Evolutionary conservation across 2,888 invertebrate species (phyloP), one percentile per base, ranked within the genome.

Genomic region (Pristionchus fissidentatus): DNA sequence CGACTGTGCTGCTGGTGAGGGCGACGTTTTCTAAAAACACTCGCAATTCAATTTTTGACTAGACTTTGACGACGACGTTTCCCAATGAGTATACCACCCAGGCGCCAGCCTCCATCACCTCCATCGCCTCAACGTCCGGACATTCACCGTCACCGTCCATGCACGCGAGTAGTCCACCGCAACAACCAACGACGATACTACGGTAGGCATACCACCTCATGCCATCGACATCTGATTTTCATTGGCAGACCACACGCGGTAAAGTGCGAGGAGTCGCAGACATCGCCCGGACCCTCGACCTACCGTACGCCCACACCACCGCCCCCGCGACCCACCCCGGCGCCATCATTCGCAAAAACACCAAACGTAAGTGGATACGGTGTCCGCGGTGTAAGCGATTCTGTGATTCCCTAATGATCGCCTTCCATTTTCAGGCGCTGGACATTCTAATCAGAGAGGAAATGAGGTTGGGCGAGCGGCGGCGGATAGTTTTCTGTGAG

Each of bases 401-500:
- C 70, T 43, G 41, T 10, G 70, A 41, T 41, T 77, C 49, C 15
- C 15, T 15, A 77, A 77, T 49, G 3, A 49, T 77, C 75, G 75
- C 3, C 35, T 4, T 26, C 32, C 49, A 41, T 32, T 49, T 85
- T 79, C 46, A 87, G 84, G 86, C 84, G 1, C 77, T 91, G 22
- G 66, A 84, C 26, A 60, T 87, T 35, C 85, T 91, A 26, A 84
- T 91, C n/a, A 84, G 84, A 22, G 91, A 91, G 84, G 91, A 91
- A 75, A 90, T 90, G 90, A 86, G 86, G 29, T 83, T 91, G 73
- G 88, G 88, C 26, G 91, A 91, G 82, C 49, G 90, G 29, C 49
- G 91, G 38, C 73, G 91, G 57, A 88, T 91, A 10, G 84, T 91
- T 85, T 91, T 91, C 84, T 91, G 91, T 83, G 91, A 91, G 52